Conservation (phyloP, 1,140 invertebrate genomes). For the Lepidotrigona ventralis region DNA sequence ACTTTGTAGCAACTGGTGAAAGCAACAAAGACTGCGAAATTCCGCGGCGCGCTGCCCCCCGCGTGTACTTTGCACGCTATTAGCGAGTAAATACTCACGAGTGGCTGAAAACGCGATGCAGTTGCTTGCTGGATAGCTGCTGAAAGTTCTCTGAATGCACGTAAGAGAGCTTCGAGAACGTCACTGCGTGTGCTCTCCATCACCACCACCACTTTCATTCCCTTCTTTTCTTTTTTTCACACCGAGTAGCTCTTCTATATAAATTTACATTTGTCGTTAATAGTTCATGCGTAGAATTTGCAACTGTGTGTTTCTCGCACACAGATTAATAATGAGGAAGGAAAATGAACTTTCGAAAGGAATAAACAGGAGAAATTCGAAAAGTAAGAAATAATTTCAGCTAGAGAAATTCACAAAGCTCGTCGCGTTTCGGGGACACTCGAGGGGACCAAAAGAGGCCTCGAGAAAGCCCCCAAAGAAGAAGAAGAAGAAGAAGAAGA, state of each 20-base stretch:
- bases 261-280: too few species aligned
- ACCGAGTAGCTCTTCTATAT: neutral
- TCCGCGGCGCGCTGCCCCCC: neutral
- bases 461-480: neutral
- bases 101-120: constrained; percentile 33
- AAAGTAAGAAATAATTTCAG: constrained; percentile 17
- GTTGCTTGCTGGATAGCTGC: constrained; percentile 36
- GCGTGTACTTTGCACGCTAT: constrained; percentile 52
- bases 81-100: constrained; percentile 46
- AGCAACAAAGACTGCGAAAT: constrained; percentile 45
- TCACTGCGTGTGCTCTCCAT: neutral
- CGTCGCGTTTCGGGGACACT: neutral
- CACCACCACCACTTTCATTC: neutral
- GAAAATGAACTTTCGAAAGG: too few species aligned
- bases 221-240: neutral
- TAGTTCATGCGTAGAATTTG: too few species aligned
- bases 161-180: constrained; percentile 35
- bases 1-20: constrained; percentile 5
- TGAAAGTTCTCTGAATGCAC: constrained; percentile 48
- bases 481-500: neutral
- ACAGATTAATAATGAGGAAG: too few species aligned
- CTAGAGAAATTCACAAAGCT: constrained; percentile 8
- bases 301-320: too few species aligned
- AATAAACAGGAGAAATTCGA: neutral
- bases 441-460: neutral